Evolutionary conservation across 1,140 invertebrate genomes (phyloP).

Genomic region (Calosoma granatense): DNA sequence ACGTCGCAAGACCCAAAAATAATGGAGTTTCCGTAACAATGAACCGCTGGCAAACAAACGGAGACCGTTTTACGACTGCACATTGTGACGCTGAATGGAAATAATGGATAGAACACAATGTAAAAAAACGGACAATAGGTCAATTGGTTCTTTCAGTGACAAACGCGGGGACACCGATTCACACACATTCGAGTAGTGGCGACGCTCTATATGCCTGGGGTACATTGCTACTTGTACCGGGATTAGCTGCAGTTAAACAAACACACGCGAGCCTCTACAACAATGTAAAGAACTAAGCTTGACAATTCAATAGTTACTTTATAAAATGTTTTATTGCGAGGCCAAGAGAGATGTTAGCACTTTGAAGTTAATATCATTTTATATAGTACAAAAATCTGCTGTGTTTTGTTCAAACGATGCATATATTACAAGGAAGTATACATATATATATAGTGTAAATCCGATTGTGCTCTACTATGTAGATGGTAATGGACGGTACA

Average conservation of each 20-base stretch:
- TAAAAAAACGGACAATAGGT: constrained; percentile 7
- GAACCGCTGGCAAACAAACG: constrained; percentile 1
- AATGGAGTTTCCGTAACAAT: constrained; percentile 8
- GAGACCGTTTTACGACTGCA: background rate
- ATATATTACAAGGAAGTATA: too few relatives aligned
- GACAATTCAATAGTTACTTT: background rate
- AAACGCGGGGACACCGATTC: background rate
- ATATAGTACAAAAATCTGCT: too few relatives aligned
- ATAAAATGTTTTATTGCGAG: too few relatives aligned
- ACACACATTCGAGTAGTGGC: background rate
- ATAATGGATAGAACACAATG: constrained; percentile 7
- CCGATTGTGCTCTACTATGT: too few relatives aligned
- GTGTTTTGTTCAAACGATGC: too few relatives aligned
- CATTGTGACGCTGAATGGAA: constrained; percentile 4
- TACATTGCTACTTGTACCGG: background rate
- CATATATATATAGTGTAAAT: too few relatives aligned
- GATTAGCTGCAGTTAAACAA: too few relatives aligned
- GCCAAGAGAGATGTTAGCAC: too few relatives aligned
- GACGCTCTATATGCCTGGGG: background rate
- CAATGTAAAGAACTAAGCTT: background rate
- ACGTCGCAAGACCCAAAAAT: background rate
- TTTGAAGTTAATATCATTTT: too few relatives aligned
- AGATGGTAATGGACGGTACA: too few relatives aligned
- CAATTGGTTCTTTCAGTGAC: constrained; percentile 6
- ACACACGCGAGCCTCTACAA: background rate